These are phyloP conservation scores for Dioctria linearis DNA, from an alignment of 2,888 invertebrate species.

Conservation along the genomic window DNA sequence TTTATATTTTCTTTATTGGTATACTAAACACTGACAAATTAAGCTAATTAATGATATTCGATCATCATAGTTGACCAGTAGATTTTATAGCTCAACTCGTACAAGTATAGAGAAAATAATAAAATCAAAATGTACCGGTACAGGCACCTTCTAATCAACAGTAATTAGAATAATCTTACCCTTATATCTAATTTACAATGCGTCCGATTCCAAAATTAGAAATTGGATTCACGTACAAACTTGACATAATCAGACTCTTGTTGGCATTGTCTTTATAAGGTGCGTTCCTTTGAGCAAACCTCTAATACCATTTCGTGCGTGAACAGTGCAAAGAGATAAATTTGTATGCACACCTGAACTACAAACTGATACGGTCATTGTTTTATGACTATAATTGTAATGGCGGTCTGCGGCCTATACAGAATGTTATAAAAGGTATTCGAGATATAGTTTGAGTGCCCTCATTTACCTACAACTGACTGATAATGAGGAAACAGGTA, in stretches of 20 bases:
- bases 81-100: neutral
- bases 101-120: neutral
- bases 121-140: neutral
- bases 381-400: conserved; percentile 43
- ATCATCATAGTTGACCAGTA: neutral
- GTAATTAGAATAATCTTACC: neutral
- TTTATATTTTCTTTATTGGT: neutral
- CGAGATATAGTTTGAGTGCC: conserved; percentile 15
- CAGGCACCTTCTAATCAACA: neutral
- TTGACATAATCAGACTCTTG: conserved; percentile 31
- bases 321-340: conserved; percentile 37
- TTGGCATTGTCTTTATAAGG: conserved; percentile 13
- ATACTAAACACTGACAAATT: neutral
- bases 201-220: conserved; percentile 10
- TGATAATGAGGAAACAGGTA: conserved; percentile 23
- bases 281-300: conserved; percentile 25
- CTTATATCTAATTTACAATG: neutral
- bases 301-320: conserved; percentile 40
- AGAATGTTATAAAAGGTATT: conserved; percentile 5
- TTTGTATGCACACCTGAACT: conserved; percentile 33
- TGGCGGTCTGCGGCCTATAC: conserved; percentile 27
- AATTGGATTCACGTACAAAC: conserved; percentile 37
- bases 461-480: conserved; percentile 26
- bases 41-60: neutral
- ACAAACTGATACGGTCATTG: conserved; percentile 40